Evolutionary conservation across 1,140 invertebrate species (phyloP).

Genomic region (Halesus radiatus): DNA sequence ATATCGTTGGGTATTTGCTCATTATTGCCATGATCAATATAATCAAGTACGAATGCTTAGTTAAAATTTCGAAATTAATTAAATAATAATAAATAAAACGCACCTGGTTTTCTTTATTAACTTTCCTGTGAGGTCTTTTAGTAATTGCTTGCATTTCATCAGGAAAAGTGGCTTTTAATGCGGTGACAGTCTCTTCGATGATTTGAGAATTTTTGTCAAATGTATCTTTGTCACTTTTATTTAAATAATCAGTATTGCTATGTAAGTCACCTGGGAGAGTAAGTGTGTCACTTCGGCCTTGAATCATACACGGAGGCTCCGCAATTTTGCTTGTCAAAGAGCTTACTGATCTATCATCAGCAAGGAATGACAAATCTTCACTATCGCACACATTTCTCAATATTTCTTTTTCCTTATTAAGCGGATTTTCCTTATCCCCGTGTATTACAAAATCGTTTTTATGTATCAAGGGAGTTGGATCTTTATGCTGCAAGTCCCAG

Average conservation of each 20-base stretch:
- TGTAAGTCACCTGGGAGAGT: neutral
- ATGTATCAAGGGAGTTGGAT: conserved; percentile 33
- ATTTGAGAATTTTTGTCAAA: conserved; percentile 27
- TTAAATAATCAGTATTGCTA: conserved; percentile 10
- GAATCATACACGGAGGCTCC: neutral
- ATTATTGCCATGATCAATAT: too few relatives aligned
- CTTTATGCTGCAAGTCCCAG: conserved; percentile 52
- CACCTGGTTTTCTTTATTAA: conserved; percentile 43
- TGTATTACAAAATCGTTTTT: conserved; percentile 48
- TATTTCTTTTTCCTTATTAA: conserved; percentile 44
- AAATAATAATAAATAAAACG: too few relatives aligned
- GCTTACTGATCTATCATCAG: conserved; percentile 44
- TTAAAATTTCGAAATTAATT: too few relatives aligned
- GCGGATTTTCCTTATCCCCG: conserved; percentile 14
- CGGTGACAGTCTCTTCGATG: conserved; percentile 22
- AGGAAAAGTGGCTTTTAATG: conserved; percentile 33
- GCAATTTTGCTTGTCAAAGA: conserved; percentile 1
- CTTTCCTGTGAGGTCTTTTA: conserved; percentile 30
- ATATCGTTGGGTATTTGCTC: too few relatives aligned
- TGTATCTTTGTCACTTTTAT: conserved; percentile 20
- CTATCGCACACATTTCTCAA: conserved; percentile 36
- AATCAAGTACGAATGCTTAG: neutral
- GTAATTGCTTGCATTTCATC: conserved; percentile 22
- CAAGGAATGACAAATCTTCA: conserved; percentile 54
- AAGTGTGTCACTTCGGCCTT: neutral